A percentile compares a stretch with the other conserved stretches of the same genome.
These are phyloP conservation scores for Stictocephala bisonia DNA, from an alignment of 2,888 invertebrate species.

Conservation along the genomic window DNA sequence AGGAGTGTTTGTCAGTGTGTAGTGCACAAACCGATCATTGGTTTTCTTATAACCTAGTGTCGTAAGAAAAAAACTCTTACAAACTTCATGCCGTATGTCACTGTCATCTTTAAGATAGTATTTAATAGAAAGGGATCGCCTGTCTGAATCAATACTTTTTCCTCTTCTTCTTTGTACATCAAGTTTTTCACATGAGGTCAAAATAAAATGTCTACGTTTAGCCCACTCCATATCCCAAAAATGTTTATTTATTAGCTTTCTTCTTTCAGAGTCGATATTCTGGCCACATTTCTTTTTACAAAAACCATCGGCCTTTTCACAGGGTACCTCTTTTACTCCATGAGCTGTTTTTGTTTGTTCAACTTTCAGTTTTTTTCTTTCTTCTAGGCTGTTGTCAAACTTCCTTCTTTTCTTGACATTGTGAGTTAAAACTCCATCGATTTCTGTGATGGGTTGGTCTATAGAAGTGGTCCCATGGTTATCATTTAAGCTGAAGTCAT, in stretches of 20 bases:
- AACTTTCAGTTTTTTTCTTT: too few species aligned
- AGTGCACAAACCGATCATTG: slow-evolving; percentile 39
- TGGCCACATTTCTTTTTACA: slow-evolving; percentile 10
- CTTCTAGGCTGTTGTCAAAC: too few species aligned
- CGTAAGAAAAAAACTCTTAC: slow-evolving; percentile 46
- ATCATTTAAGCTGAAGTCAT: too few species aligned
- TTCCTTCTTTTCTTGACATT: too few species aligned
- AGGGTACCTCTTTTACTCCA: not conserved
- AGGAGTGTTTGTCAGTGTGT: slow-evolving; percentile 32
- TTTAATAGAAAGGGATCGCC: slow-evolving; percentile 26
- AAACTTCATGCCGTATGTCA: slow-evolving; percentile 37
- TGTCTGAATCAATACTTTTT: not conserved
- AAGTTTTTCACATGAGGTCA: not conserved
- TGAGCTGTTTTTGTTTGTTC: too few species aligned
- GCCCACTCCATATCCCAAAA: slow-evolving; percentile 18
- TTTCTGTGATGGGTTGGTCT: too few species aligned
- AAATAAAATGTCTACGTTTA: slow-evolving; percentile 13
- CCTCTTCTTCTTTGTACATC: slow-evolving; percentile 21
- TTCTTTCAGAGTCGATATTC: slow-evolving; percentile 8
- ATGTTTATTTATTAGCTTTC: slow-evolving; percentile 33
- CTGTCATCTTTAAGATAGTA: slow-evolving; percentile 7
- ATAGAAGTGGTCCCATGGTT: too few species aligned
- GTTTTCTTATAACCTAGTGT: slow-evolving; percentile 47
- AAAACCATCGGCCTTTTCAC: slow-evolving; percentile 3
- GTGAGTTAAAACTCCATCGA: too few species aligned